Evolutionary conservation across 2,113 vertebrate genomes (phyloP).

Genomic region (Trichomycterus rosablanca): DNA sequence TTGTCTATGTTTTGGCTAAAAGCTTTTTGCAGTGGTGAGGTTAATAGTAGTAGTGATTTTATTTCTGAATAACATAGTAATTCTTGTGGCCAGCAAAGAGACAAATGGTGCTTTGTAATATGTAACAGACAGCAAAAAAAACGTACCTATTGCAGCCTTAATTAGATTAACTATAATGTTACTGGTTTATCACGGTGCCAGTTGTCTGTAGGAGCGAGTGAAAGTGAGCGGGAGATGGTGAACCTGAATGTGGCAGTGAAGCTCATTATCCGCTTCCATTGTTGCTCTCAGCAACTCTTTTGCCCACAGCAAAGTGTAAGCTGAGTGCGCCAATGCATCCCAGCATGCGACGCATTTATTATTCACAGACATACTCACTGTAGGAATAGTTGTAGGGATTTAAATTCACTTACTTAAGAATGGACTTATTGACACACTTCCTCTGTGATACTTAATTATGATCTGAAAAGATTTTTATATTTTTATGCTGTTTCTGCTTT

Average conservation of each 20-base stretch:
- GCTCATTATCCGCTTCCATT: slow-evolving; percentile 47
- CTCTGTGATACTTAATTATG: neutral
- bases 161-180: slow-evolving; percentile 19
- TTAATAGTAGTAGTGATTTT: no score
- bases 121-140: slow-evolving; percentile 10
- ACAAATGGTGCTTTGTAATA: neutral
- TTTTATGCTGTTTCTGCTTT: no score
- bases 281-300: slow-evolving; percentile 50
- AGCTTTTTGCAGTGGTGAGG: no score
- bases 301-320: slow-evolving; percentile 48
- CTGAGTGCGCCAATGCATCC: slow-evolving; percentile 30
- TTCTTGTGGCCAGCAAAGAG: neutral
- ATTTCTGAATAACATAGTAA: no score
- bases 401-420: no score
- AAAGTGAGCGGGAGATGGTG: slow-evolving; percentile 12
- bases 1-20: no score
- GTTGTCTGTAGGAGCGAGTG: slow-evolving; percentile 31
- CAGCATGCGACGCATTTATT: slow-evolving; percentile 33
- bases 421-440: neutral
- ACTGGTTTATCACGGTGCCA: slow-evolving; percentile 21
- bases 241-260: slow-evolving; percentile 32
- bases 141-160: slow-evolving; percentile 6
- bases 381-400: neutral
- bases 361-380: slow-evolving; percentile 28
- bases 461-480: neutral